Evolutionary conservation across 2,888 invertebrate species (phyloP), one percentile per base, ranked within the genome.

Genomic region (Acholoe squamosa): DNA sequence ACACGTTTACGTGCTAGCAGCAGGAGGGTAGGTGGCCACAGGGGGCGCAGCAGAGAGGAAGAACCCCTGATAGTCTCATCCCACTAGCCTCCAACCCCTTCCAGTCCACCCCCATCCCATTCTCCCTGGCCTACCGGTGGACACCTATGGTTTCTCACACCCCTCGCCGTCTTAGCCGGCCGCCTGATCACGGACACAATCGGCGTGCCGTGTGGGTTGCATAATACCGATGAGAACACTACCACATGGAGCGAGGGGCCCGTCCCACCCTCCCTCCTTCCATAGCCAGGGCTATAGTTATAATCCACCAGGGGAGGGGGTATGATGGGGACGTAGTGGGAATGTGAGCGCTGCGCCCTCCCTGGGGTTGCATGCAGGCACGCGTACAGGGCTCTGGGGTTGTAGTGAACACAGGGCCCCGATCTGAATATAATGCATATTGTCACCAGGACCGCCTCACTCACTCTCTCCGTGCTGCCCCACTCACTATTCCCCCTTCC

Each of bases 161-260:
- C 33, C 80, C 80, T 25, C 34, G 5, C 14, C 34, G 33, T 43
- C 43, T 43, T 43, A 43, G 34, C 80, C 19, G 76, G 25, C 76
- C 28, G 76, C 80, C 80, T n/a, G 80, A 80, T 80, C 80, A 80
- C 80, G 80, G 80, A 80, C 80, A 80, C 80, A 80, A 80, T 80
- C 80, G 80, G 33, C 22, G 34, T 12, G 52, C 84, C 54, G 86
- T 28, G 54, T 54, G 86, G 28, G 86, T 86, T 86, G 86, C 86
- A 86, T 86, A 86, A 86, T 86, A 54, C 86, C 19, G 56, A 28
- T 86, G 86, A 86, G 86, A 86, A 86, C 86, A 25, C 54, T 12
- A 5, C 54, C 86, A 86, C 86, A 86, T 86, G 86, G 56, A n/a
- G 86, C 25, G 86, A n/a, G 25, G 86, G 52, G 0, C 16, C 54